Conservation (phyloP, 2,888 invertebrate species). For the Rotaria macrura region DNA sequence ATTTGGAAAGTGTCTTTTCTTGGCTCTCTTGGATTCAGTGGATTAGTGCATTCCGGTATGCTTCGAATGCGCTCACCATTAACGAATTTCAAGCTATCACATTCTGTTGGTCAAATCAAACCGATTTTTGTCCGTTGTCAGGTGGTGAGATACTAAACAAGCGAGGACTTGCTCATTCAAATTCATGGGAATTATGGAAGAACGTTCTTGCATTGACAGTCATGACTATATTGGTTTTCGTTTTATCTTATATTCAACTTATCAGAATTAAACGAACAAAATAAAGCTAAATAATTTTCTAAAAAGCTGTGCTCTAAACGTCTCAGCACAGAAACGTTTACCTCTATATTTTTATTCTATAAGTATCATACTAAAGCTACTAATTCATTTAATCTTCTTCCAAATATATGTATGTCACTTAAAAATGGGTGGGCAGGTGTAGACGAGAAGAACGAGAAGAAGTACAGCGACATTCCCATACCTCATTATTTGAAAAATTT, state of each 20-base stretch:
- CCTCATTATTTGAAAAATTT: too few species aligned
- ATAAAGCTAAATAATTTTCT: too few species aligned
- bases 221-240: constrained; percentile 39
- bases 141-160: constrained; percentile 39
- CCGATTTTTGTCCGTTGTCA: not conserved
- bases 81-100: constrained; percentile 30
- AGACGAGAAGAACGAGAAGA: too few species aligned
- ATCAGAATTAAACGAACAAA: constrained; percentile 36
- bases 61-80: constrained; percentile 39
- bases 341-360: too few species aligned
- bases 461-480: too few species aligned
- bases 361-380: too few species aligned
- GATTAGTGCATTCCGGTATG: constrained; percentile 45
- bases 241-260: constrained; percentile 44
- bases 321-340: too few species aligned
- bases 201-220: constrained; percentile 41
- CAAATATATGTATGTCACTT: too few species aligned
- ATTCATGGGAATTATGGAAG: constrained; percentile 44
- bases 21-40: constrained; percentile 46
- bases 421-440: too few species aligned
- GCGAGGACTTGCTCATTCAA: constrained; percentile 41
- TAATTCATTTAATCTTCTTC: too few species aligned
- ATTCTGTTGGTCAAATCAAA: constrained; percentile 17
- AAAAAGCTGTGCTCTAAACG: too few species aligned
- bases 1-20: constrained; percentile 41